Evolutionary conservation across 1,140 invertebrate species (phyloP).

Genomic region (Drosophila nebulosa): DNA sequence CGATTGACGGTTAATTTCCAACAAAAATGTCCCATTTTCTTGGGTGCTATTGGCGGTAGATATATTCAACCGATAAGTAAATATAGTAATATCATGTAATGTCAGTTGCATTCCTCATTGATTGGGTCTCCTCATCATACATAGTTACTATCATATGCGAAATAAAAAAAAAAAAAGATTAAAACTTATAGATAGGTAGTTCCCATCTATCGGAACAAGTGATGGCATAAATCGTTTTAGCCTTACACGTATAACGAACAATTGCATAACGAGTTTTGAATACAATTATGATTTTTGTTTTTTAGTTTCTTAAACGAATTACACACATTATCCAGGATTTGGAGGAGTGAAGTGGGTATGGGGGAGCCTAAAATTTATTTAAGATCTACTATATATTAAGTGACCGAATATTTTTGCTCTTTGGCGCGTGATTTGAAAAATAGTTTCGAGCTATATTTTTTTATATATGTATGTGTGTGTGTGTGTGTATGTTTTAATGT

Average conservation of each 20-base stretch:
- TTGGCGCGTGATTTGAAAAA: conserved; percentile 26
- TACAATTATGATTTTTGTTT: neutral
- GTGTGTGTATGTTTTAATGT: conserved; percentile 29
- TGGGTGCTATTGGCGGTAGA: neutral
- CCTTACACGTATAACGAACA: neutral
- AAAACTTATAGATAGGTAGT: neutral
- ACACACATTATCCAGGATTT: neutral
- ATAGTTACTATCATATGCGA: neutral
- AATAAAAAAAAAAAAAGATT: neutral
- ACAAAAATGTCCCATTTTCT: neutral
- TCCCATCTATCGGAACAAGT: neutral
- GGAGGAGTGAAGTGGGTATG: neutral
- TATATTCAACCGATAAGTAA: neutral
- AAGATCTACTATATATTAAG: neutral
- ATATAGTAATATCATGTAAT: neutral
- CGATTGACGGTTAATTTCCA: no score
- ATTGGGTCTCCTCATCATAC: neutral
- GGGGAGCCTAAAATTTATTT: neutral
- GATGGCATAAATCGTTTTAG: neutral
- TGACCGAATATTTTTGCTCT: conserved; percentile 16
- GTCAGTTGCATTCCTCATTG: neutral
- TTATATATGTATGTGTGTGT: conserved; percentile 32
- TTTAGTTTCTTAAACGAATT: neutral
- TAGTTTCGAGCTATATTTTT: conserved; percentile 35
- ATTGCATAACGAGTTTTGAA: conserved; percentile 3